Evolutionary conservation across 2,888 invertebrate species (phyloP).

Genomic region (Diplolepis rosae): DNA sequence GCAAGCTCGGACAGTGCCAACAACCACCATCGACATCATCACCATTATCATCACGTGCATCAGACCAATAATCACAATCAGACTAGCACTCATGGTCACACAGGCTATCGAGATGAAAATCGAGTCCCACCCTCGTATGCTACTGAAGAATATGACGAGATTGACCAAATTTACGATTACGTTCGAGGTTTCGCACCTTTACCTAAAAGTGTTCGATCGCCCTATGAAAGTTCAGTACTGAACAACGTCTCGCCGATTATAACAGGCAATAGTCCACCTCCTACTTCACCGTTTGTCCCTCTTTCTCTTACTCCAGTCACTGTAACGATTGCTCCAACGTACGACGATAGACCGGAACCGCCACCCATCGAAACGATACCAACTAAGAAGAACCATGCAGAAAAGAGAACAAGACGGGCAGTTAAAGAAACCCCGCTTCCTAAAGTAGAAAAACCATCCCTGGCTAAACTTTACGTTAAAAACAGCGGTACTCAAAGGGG

Average conservation of each 20-base stretch:
- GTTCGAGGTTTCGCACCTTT: slow-evolving; percentile 94
- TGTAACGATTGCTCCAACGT: slow-evolving; percentile 76
- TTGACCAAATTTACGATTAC: slow-evolving; percentile 97
- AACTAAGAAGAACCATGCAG: slow-evolving; percentile 85
- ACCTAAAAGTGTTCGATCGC: slow-evolving; percentile 85
- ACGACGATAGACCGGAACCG: slow-evolving; percentile 86
- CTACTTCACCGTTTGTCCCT: not conserved
- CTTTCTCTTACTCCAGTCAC: slow-evolving; percentile 74
- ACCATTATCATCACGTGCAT: slow-evolving; percentile 76
- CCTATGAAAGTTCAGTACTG: slow-evolving; percentile 73
- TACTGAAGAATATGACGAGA: slow-evolving; percentile 93
- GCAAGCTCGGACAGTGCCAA: slow-evolving; percentile 83
- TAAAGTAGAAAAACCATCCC: slow-evolving; percentile 78
- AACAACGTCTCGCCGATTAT: slow-evolving; percentile 36
- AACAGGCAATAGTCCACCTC: slow-evolving; percentile 12
- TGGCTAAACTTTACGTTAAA: slow-evolving; percentile 86
- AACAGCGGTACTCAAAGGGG: slow-evolving; percentile 81
- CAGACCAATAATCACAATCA: slow-evolving; percentile 66
- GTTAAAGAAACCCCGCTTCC: slow-evolving; percentile 78
- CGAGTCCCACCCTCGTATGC: slow-evolving; percentile 71
- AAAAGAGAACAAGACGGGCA: slow-evolving; percentile 84
- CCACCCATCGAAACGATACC: slow-evolving; percentile 95
- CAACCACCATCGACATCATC: slow-evolving; percentile 75
- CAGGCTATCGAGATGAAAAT: slow-evolving; percentile 79
- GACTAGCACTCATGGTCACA: slow-evolving; percentile 67